A percentile compares a stretch with the other conserved stretches of the same genome.
phyloP scores from a whole-genome alignment of 2,113 vertebrate species.

The Pampusana beccarii region DNA sequence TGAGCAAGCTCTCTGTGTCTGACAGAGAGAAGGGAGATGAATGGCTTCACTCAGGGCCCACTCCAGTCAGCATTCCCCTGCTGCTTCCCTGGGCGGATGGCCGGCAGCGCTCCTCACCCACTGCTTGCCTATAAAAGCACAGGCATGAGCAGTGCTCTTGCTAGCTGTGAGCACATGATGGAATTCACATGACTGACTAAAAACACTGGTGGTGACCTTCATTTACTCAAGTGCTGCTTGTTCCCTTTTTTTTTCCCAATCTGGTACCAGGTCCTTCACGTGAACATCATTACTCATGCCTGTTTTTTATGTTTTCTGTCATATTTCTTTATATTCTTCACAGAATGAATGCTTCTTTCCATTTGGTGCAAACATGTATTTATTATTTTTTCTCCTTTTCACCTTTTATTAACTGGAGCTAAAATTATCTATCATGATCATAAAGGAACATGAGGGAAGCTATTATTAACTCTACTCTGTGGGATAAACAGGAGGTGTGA shows the following conservation, averaged over 20 bases:
- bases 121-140: slow-evolving; percentile 1
- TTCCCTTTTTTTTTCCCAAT: background rate
- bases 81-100: background rate
- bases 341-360: background rate
- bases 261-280: background rate
- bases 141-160: background rate
- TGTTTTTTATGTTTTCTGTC: background rate
- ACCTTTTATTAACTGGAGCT: background rate
- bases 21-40: background rate
- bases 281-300: background rate
- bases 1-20: background rate
- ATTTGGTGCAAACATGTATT: background rate
- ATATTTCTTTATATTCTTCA: background rate
- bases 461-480: slow-evolving; percentile 1
- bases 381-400: background rate
- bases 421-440: background rate
- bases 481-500: slow-evolving; percentile 30
- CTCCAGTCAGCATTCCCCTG: background rate
- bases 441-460: background rate
- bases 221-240: background rate
- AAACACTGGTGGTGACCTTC: background rate
- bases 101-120: background rate
- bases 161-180: background rate
- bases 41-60: background rate
- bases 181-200: background rate